These are phyloP conservation scores for Pseudorhiza aurosa DNA, from an alignment of 30 jellyfish, hydroid and myxozoan species.

Conservation along the genomic window DNA sequence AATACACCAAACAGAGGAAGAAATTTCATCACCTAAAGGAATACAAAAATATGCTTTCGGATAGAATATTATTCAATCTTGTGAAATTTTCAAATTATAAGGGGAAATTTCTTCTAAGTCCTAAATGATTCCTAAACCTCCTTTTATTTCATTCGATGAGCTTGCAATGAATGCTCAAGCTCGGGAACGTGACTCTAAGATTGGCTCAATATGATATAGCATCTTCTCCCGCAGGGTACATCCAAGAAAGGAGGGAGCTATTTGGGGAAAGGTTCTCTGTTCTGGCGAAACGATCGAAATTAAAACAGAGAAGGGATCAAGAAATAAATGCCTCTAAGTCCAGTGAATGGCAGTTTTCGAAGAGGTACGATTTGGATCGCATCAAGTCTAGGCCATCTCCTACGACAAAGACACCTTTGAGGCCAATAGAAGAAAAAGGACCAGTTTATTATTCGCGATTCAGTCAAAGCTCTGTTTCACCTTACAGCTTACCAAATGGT, in stretches of 20 bases:
- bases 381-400: constrained; percentile 14
- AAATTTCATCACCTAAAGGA: too few relatives aligned
- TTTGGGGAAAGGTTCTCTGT: constrained; percentile 93
- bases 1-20: too few relatives aligned
- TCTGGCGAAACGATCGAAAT: constrained; percentile 48
- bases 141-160: too few relatives aligned
- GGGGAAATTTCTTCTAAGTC: too few relatives aligned
- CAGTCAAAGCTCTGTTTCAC: constrained; percentile 80
- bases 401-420: constrained; percentile 37
- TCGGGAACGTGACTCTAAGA: too few relatives aligned
- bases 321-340: background rate
- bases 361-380: constrained; percentile 1
- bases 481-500: constrained; percentile 68
- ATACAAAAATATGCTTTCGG: too few relatives aligned
- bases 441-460: constrained; percentile 76
- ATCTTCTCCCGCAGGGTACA: constrained; percentile 77
- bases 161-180: too few relatives aligned
- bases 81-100: too few relatives aligned
- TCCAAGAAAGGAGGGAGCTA: constrained; percentile 81
- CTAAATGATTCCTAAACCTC: too few relatives aligned
- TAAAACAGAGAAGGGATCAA: constrained; percentile 51
- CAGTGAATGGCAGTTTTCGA: background rate
- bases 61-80: too few relatives aligned
- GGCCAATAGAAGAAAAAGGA: constrained; percentile 68
- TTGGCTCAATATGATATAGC: too few relatives aligned